A percentile compares a stretch with the other conserved stretches of the same genome.
Evolutionary conservation across 2,113 vertebrate species (phyloP).

Genomic region (Halcyon senegalensis): DNA sequence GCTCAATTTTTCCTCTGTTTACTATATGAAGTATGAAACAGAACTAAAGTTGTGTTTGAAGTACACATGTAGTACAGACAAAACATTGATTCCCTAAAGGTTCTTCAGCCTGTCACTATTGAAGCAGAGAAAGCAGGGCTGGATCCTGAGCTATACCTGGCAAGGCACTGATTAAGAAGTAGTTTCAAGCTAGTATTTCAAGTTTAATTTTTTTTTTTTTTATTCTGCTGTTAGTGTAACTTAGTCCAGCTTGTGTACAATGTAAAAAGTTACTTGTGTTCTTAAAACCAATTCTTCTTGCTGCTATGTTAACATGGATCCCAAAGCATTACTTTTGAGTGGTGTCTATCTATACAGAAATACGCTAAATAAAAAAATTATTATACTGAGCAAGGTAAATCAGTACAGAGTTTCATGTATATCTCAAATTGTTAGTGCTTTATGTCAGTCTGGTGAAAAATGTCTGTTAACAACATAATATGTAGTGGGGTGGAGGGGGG

Average conservation of each 20-base stretch:
- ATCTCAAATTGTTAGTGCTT: not conserved
- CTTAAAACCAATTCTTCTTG: not conserved
- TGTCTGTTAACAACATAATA: not conserved
- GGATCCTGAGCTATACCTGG: not conserved
- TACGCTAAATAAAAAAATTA: not conserved
- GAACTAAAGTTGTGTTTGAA: not conserved
- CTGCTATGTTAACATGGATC: not conserved
- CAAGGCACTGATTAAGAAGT: not conserved
- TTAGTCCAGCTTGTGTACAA: not conserved
- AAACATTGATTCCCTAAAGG: not conserved
- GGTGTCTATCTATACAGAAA: not conserved
- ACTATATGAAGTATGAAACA: too few species aligned
- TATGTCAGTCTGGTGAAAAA: not conserved
- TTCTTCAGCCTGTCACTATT: not conserved
- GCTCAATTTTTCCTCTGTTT: not conserved
- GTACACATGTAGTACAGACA: not conserved
- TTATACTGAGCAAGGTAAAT: not conserved
- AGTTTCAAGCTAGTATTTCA: not conserved
- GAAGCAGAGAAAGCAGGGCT: not conserved
- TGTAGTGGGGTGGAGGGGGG: not conserved
- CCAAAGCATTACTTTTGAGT: not conserved
- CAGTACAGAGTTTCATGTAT: not conserved
- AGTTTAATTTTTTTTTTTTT: not conserved
- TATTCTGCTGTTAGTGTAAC: not conserved
- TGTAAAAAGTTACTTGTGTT: not conserved